Evolutionary conservation across 2,888 invertebrate species (phyloP).

Genomic region (Eurytoma californica): DNA sequence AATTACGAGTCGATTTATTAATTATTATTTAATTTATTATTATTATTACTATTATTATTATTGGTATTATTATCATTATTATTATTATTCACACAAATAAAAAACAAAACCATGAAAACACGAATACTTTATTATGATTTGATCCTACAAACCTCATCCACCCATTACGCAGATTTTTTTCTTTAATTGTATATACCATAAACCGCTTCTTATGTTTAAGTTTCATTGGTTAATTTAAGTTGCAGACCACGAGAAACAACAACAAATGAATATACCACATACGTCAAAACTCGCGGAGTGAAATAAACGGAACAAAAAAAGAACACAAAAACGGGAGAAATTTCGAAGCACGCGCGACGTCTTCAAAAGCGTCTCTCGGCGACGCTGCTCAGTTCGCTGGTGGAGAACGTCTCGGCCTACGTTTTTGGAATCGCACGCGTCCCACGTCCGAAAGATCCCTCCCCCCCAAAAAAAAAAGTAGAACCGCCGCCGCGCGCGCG

Average conservation of each 20-base stretch:
- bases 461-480: constrained; percentile 10
- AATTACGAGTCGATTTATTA: constrained; percentile 70
- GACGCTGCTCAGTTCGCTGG: constrained; percentile 53
- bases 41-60: constrained; percentile 60
- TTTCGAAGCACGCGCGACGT: not conserved
- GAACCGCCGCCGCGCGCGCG: constrained; percentile 20
- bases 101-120: constrained; percentile 60
- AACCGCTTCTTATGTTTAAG: constrained; percentile 33
- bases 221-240: constrained; percentile 30
- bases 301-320: constrained; percentile 9
- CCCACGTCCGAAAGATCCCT: constrained; percentile 49
- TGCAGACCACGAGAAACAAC: constrained; percentile 21
- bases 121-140: constrained; percentile 54
- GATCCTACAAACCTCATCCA: constrained; percentile 29
- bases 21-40: constrained; percentile 74
- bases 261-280: constrained; percentile 7
- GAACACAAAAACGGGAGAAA: too few relatives aligned
- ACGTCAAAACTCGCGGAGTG: constrained; percentile 30
- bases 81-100: constrained; percentile 66
- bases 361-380: constrained; percentile 33
- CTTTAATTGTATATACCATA: not conserved
- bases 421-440: constrained; percentile 59
- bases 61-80: constrained; percentile 59
- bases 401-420: constrained; percentile 63
- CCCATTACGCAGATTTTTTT: constrained; percentile 1